Evolutionary conservation across 2,888 invertebrate species (phyloP).

Genomic region (Metacarcinus magister): DNA sequence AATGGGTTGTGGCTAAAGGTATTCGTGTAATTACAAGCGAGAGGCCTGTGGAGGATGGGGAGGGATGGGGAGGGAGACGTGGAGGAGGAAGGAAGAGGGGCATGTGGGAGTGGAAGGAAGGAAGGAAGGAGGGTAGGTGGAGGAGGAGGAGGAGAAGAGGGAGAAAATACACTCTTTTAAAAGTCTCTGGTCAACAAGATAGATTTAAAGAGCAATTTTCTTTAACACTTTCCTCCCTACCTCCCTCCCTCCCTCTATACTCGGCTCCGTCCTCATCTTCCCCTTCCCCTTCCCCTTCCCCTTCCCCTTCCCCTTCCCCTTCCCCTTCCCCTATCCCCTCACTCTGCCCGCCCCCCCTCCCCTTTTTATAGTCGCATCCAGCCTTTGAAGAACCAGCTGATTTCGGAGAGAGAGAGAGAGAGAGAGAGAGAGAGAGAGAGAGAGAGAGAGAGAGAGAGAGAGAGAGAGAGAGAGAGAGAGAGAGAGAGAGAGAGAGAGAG

Average conservation of each 20-base stretch:
- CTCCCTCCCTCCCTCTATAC: background rate
- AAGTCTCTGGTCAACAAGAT: background rate
- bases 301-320: background rate
- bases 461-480: conserved; percentile 17
- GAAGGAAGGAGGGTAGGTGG: background rate
- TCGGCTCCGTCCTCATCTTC: background rate
- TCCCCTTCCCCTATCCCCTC: background rate
- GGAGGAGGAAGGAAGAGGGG: background rate
- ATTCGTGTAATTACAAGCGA: background rate
- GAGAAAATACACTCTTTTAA: background rate
- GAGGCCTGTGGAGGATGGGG: background rate
- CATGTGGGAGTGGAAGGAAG: background rate
- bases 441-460: conserved; percentile 2
- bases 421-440: conserved; percentile 16
- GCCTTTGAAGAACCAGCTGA: background rate
- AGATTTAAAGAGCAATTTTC: background rate
- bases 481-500: conserved; percentile 18
- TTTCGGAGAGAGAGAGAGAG: conserved; percentile 38
- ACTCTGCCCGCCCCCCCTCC: too few relatives aligned
- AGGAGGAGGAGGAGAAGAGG: background rate
- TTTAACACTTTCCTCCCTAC: background rate
- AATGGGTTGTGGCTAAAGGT: background rate
- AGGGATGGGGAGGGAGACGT: background rate
- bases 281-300: background rate
- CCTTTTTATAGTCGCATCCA: background rate